Evolutionary conservation across 1,140 invertebrate genomes (phyloP), one percentile per base, ranked within the genome.

Genomic region (Cardiocondyla obscurior): DNA sequence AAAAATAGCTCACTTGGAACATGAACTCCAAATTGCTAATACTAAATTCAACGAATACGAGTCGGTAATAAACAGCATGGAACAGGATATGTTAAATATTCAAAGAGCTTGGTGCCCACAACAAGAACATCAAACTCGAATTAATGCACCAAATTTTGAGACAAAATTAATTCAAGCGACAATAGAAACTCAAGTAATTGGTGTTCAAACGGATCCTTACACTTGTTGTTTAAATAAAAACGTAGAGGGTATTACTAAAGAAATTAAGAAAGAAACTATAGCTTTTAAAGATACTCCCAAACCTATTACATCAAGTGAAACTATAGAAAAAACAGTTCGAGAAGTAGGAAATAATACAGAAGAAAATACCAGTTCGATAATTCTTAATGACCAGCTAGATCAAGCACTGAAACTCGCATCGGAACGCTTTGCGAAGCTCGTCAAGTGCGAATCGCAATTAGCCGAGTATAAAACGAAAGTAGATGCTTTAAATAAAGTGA

Each of bases 381-480:
- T 36, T 0, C 36, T 72, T 55, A 65, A 64, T 5, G 90, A 91
- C 22, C 91, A 92, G 65, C 64, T 93, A 12, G 84, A 86, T n/a
- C 83, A 92, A 58, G 89, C 90, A 2, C 14, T 93, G n/a, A 83
- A 81, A 30, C 67, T 93, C 0, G 90, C 88, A 2, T 91, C 92
- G 0, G 90, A 92, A 65, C 85, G 91, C 16, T 89, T 90, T 0
- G 82, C 85, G 25, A 86, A 84, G 3, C 64, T 92, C 0, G 69
- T 88, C 0, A 92, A 91, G 49, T 91, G 82, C 60, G 92, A 93
- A 55, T 79, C 88, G 0, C 89, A 91, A 65, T 77, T 92, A 14
- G 36, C 83, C 0, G 92, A 93, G 55, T 90, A 81, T 33, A 84
- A 81, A 39, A 69, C 79, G 0, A 88, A 87, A 65, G 55, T 91